phyloP scores from a whole-genome alignment of 2,797 vertebrate genomes.

The Perodicticus potto region DNA sequence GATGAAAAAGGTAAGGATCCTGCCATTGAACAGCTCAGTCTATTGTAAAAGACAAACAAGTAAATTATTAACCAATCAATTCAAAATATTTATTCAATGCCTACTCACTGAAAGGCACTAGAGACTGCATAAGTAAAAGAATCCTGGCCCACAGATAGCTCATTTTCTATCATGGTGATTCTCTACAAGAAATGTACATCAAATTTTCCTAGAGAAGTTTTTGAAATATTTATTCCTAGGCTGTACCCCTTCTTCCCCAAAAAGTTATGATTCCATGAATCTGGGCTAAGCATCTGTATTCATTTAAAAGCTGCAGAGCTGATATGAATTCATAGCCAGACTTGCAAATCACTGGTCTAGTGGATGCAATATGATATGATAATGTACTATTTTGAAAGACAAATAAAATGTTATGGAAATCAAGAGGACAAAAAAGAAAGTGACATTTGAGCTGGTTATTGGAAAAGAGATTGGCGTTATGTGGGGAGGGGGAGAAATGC shows the following conservation, averaged over 20 bases:
- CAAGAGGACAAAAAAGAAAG: not conserved
- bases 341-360: constrained; percentile 12
- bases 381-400: not conserved
- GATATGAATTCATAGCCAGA: not conserved
- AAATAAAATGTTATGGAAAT: constrained; percentile 16
- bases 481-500: not conserved
- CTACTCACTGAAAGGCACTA: not conserved
- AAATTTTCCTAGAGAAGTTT: constrained; percentile 6
- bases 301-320: constrained; percentile 10
- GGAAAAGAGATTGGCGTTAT: not conserved
- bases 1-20: not conserved
- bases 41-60: constrained; percentile 31
- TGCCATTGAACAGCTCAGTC: constrained; percentile 5
- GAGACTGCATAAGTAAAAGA: not conserved
- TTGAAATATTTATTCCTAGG: not conserved
- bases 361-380: not conserved
- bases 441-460: not conserved
- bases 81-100: constrained; percentile 1
- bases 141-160: not conserved
- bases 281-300: not conserved
- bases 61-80: constrained; percentile 1
- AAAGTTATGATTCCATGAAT: not conserved
- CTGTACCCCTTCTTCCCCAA: not conserved
- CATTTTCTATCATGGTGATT: not conserved
- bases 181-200: not conserved